phyloP scores from a whole-genome alignment of 2,888 invertebrate species.

The Hydrotaea diabolus region DNA sequence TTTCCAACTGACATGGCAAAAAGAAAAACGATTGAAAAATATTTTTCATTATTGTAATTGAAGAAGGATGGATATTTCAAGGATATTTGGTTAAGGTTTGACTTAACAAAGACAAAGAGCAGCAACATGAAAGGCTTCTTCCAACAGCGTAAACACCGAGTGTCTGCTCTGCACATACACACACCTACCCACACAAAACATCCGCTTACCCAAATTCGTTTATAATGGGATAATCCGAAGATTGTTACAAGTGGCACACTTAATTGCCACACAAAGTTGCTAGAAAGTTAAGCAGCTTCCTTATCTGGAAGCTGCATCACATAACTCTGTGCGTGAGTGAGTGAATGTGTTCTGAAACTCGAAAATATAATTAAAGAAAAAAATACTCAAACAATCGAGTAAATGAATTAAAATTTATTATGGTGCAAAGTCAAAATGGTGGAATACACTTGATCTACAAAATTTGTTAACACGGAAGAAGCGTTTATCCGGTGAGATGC shows the following conservation, averaged over 20 bases:
- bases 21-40: background rate
- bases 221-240: no score
- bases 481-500: no score
- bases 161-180: no score
- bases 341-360: background rate
- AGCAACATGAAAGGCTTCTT: background rate
- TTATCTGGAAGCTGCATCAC: no score
- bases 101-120: constrained; percentile 7
- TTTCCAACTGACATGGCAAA: background rate
- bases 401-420: constrained; percentile 4
- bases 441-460: no score
- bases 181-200: background rate
- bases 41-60: constrained; percentile 21
- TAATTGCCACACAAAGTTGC: no score
- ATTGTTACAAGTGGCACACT: no score
- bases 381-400: background rate
- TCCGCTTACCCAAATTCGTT: background rate
- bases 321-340: background rate
- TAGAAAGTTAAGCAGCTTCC: no score
- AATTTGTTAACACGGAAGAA: no score
- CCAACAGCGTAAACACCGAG: background rate
- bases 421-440: no score
- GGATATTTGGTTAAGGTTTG: background rate
- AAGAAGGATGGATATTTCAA: constrained; percentile 11
- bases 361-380: background rate